These are phyloP conservation scores for Pseudochirops cupreus DNA, from an alignment of 2,797 vertebrate genomes.

Conservation along the genomic window DNA sequence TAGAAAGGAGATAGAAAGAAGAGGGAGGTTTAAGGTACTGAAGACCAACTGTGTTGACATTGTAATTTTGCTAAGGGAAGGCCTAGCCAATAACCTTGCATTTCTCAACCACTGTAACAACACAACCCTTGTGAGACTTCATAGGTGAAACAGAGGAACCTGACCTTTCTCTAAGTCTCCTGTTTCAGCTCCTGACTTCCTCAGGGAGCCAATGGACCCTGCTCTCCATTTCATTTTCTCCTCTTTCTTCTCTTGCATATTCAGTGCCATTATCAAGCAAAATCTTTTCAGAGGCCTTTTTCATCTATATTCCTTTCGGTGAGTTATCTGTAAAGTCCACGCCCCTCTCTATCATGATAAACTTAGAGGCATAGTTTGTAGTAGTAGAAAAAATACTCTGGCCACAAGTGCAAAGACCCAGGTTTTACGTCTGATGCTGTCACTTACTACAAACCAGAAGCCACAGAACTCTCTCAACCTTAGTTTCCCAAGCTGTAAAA, in stretches of 20 bases:
- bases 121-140: rapidly evolving
- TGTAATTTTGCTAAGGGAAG: background rate
- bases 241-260: background rate
- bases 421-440: background rate
- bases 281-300: background rate
- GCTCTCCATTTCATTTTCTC: background rate
- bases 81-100: background rate
- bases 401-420: no score
- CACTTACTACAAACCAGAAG: background rate
- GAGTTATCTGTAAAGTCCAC: background rate
- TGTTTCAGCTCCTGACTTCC: background rate
- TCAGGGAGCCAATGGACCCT: background rate
- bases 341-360: background rate
- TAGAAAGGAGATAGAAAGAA: background rate
- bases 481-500: background rate
- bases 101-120: background rate
- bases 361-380: background rate
- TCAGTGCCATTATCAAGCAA: background rate
- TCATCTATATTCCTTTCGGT: background rate
- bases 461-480: background rate
- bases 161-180: background rate
- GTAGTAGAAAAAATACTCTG: background rate
- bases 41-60: background rate
- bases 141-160: no score
- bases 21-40: background rate